A percentile compares a stretch with the other conserved stretches of the same genome.
Evolutionary conservation across 2,888 invertebrate genomes (phyloP).

Genomic region (Mactromeris polynyma): DNA sequence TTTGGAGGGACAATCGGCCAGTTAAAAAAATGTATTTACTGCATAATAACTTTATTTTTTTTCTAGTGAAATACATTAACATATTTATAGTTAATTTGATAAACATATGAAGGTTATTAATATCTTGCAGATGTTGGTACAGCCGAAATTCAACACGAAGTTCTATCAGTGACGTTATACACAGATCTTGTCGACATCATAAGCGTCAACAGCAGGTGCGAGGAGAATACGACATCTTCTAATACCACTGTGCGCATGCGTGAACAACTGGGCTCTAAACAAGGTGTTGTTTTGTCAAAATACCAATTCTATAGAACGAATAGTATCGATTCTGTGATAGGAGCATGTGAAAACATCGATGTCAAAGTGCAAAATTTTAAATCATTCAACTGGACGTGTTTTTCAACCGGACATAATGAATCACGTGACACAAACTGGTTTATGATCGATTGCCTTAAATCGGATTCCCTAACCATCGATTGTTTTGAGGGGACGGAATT

Average conservation of each 20-base stretch:
- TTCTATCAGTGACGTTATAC: not conserved
- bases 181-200: conserved; percentile 43
- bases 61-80: not conserved
- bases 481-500: conserved; percentile 28
- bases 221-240: not conserved
- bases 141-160: not conserved
- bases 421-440: conserved; percentile 54
- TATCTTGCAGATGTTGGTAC: not conserved
- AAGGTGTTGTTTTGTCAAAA: conserved; percentile 25
- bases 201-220: conserved; percentile 16
- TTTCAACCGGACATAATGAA: conserved; percentile 36
- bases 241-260: not conserved
- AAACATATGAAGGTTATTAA: not conserved
- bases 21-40: not conserved
- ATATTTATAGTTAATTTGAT: not conserved
- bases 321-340: not conserved
- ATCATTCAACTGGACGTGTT: conserved; percentile 49
- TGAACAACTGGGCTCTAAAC: not conserved
- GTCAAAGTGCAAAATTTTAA: conserved; percentile 2
- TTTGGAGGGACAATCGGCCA: too few relatives aligned
- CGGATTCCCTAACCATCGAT: not conserved
- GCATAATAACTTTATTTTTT: not conserved
- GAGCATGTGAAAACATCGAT: conserved; percentile 19
- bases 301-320: conserved; percentile 16
- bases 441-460: conserved; percentile 39